Percentiles rank a stretch among this genome's conserved stretches.
Evolutionary conservation across 2,797 vertebrate species (phyloP).

Genomic region (Acipenser transmontanus): DNA sequence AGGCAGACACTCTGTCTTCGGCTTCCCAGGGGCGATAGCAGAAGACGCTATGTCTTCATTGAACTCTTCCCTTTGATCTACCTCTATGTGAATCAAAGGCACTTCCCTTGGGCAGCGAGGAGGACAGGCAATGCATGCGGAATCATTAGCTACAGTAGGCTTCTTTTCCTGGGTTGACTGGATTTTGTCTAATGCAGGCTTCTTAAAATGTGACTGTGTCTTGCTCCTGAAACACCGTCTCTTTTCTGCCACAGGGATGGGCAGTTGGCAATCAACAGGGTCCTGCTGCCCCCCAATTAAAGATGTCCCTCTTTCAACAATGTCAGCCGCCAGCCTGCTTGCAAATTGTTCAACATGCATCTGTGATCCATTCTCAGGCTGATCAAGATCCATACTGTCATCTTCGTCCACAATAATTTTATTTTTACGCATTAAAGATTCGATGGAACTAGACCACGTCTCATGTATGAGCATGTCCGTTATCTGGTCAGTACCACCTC

Average conservation of each 20-base stretch:
- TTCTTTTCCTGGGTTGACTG: slow-evolving; percentile 53
- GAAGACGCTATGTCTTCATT: slow-evolving; percentile 32
- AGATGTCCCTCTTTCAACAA: slow-evolving; percentile 70
- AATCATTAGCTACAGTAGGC: slow-evolving; percentile 25
- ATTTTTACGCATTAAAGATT: slow-evolving; percentile 94
- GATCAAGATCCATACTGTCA: slow-evolving; percentile 57
- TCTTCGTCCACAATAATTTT: slow-evolving; percentile 80
- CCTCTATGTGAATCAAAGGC: slow-evolving; percentile 92
- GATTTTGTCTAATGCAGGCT: slow-evolving; percentile 37
- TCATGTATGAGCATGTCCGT: slow-evolving; percentile 93
- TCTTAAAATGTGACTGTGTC: slow-evolving; percentile 40
- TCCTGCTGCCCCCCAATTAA: slow-evolving; percentile 64
- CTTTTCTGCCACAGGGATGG: slow-evolving; percentile 50
- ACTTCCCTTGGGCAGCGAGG: slow-evolving; percentile 70
- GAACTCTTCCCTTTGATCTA: slow-evolving; percentile 73
- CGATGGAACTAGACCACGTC: slow-evolving; percentile 91
- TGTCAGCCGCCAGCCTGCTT: slow-evolving; percentile 68
- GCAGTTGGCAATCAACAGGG: slow-evolving; percentile 32
- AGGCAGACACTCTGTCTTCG: slow-evolving; percentile 23
- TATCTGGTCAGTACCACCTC: slow-evolving; percentile 78
- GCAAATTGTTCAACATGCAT: slow-evolving; percentile 68
- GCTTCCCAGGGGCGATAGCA: slow-evolving; percentile 17
- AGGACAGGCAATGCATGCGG: slow-evolving; percentile 24
- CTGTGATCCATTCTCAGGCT: slow-evolving; percentile 52
- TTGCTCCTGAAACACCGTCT: slow-evolving; percentile 39